Conservation (phyloP, 2,888 invertebrate genomes). For the Lasioglossum calceatum region DNA sequence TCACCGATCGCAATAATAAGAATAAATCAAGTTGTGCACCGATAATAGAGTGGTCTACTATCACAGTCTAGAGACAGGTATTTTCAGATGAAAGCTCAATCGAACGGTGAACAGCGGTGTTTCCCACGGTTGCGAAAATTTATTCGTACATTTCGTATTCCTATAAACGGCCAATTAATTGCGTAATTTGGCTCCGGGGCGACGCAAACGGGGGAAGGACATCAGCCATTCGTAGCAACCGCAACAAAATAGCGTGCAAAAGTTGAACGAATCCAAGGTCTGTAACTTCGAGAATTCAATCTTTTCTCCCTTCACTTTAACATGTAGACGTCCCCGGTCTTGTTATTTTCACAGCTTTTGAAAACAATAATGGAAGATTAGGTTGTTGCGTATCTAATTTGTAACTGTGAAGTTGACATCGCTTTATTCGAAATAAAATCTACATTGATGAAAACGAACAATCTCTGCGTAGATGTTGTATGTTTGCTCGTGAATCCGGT, state of each 20-base stretch:
- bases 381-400: neutral
- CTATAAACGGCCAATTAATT: neutral
- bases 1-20: neutral
- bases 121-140: slow-evolving; percentile 8
- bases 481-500: neutral
- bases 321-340: neutral
- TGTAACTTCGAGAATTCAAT: neutral
- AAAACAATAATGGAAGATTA: neutral
- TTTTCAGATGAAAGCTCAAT: neutral
- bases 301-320: neutral
- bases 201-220: neutral
- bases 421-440: neutral
- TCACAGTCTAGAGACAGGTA: neutral
- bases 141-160: neutral
- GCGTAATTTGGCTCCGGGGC: neutral
- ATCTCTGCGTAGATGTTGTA: neutral
- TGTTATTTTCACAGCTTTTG: neutral
- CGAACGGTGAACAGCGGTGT: neutral
- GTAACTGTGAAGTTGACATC: neutral
- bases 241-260: neutral
- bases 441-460: neutral
- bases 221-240: neutral
- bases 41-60: neutral
- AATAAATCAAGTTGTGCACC: neutral
- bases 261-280: neutral